Evolutionary conservation across 1,140 invertebrate species (phyloP).

Genomic region (Ptiloglossa arizonensis): DNA sequence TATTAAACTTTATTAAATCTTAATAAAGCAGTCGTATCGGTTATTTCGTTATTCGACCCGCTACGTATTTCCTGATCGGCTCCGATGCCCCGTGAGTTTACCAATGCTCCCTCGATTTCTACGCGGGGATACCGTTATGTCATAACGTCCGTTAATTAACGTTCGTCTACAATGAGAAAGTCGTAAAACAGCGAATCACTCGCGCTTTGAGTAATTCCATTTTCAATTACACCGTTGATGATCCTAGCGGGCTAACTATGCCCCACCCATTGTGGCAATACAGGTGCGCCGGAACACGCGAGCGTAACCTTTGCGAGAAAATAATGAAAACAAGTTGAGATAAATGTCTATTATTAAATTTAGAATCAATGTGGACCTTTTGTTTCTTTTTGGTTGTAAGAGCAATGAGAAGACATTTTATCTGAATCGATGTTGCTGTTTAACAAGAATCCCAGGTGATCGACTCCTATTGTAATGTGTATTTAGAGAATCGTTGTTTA

Average conservation of each 20-base stretch:
- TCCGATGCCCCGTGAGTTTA: background rate
- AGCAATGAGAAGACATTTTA: too few relatives aligned
- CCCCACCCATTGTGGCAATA: background rate
- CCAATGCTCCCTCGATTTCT: background rate
- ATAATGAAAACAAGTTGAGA: too few relatives aligned
- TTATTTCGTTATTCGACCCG: constrained; percentile 9
- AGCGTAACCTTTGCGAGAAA: too few relatives aligned
- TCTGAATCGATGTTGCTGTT: too few relatives aligned
- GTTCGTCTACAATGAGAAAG: background rate
- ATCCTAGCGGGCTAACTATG: background rate
- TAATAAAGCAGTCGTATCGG: constrained; percentile 23
- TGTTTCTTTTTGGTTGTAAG: too few relatives aligned
- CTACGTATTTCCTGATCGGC: background rate
- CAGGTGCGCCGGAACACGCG: too few relatives aligned
- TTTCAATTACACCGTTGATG: constrained; percentile 24
- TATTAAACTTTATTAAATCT: constrained; percentile 26
- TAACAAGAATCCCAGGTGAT: too few relatives aligned
- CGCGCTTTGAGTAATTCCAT: background rate
- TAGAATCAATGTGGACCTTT: too few relatives aligned
- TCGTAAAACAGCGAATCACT: background rate
- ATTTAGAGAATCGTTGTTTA: too few relatives aligned
- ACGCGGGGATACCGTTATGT: background rate
- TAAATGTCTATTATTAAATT: too few relatives aligned
- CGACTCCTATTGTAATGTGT: too few relatives aligned
- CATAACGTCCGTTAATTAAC: constrained; percentile 2